Percentiles rank a stretch among this genome's conserved stretches.
phyloP scores from a whole-genome alignment of 2,797 vertebrate genomes.

The Champsocephalus gunnari region DNA sequence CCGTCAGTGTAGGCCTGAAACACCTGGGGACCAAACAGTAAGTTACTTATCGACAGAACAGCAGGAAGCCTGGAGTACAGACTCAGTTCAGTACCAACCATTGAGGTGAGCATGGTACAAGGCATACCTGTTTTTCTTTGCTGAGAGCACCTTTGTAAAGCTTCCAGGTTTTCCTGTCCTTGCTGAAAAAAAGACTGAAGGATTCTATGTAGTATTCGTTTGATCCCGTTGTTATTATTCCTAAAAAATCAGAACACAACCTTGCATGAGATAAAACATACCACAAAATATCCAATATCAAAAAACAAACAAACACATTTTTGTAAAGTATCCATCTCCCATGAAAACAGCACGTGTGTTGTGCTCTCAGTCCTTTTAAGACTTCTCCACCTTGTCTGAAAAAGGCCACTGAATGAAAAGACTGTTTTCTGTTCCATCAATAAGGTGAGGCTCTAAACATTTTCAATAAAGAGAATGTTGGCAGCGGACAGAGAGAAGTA shows the following conservation, averaged over 20 bases:
- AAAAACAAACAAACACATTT: background rate
- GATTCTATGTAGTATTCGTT: slow-evolving; percentile 79
- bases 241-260: slow-evolving; percentile 65
- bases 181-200: slow-evolving; percentile 86
- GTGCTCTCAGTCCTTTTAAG: background rate
- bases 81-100: background rate
- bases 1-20: slow-evolving; percentile 86
- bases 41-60: slow-evolving; percentile 39
- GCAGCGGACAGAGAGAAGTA: no score
- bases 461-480: no score
- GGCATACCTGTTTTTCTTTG: slow-evolving; percentile 86
- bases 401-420: no score
- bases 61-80: background rate
- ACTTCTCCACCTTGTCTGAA: background rate
- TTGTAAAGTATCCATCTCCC: background rate
- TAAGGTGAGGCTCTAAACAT: no score
- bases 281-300: background rate
- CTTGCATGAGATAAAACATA: background rate
- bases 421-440: no score
- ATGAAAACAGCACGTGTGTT: background rate
- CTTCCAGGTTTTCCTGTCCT: slow-evolving; percentile 88
- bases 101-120: background rate
- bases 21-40: slow-evolving; percentile 75
- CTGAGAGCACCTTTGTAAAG: slow-evolving; percentile 80
- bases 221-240: slow-evolving; percentile 87